These are phyloP conservation scores for Sula dactylatra DNA, from an alignment of 2,113 vertebrate genomes.

Conservation along the genomic window DNA sequence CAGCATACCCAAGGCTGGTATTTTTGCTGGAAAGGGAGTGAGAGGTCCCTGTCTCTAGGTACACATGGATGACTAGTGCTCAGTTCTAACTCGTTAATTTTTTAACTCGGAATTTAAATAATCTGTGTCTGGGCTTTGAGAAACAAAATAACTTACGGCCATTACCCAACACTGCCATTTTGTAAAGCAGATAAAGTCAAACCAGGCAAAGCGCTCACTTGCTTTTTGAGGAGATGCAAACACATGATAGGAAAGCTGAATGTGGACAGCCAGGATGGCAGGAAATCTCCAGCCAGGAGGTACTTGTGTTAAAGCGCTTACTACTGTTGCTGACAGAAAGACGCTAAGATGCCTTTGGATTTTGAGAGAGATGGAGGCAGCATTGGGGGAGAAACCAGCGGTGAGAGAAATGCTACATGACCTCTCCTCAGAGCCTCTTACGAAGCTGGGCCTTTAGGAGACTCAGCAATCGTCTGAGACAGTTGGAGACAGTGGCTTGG, in stretches of 20 bases:
- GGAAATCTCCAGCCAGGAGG: neutral
- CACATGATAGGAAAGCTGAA: neutral
- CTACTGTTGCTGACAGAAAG: neutral
- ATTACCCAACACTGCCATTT: neutral
- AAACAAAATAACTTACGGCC: neutral
- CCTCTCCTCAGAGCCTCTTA: neutral
- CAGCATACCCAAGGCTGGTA: neutral
- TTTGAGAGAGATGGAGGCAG: neutral
- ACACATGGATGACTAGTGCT: fast-evolving
- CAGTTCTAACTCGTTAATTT: neutral
- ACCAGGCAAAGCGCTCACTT: neutral
- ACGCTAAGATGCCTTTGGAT: neutral
- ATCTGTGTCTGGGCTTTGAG: neutral
- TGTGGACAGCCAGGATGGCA: neutral
- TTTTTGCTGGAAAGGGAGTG: neutral
- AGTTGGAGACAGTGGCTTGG: conserved; percentile 88
- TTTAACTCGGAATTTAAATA: neutral
- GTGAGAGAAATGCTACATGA: neutral
- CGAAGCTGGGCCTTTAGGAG: conserved; percentile 70
- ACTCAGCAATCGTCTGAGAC: conserved; percentile 70
- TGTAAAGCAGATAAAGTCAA: neutral
- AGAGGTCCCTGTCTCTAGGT: neutral
- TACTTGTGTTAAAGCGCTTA: neutral
- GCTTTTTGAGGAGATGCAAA: neutral
- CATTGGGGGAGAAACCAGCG: neutral